phyloP scores from a whole-genome alignment of 2,888 invertebrate species.

The Netelia virgata region DNA sequence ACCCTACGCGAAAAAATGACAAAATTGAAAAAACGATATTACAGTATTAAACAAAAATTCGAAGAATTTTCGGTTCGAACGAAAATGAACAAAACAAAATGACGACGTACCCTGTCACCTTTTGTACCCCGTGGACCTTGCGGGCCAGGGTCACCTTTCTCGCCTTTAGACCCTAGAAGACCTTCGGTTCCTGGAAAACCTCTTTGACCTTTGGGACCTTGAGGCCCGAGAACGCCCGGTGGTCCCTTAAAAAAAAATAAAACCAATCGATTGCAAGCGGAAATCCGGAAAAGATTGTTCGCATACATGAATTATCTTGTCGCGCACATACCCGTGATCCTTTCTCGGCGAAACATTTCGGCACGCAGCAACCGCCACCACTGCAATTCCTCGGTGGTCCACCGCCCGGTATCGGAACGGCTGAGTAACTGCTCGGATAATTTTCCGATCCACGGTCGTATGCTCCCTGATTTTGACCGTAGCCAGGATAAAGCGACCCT shows the following conservation, averaged over 20 bases:
- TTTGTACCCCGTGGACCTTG: slow-evolving; percentile 93
- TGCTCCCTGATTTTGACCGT: slow-evolving; percentile 48
- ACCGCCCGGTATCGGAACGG: slow-evolving; percentile 85
- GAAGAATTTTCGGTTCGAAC: neutral
- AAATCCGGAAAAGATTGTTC: neutral
- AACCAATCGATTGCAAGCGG: slow-evolving; percentile 23
- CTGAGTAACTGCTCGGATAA: slow-evolving; percentile 85
- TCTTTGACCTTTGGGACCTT: slow-evolving; percentile 91
- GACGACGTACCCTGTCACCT: slow-evolving; percentile 89
- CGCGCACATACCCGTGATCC: slow-evolving; percentile 89
- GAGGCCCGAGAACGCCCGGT: slow-evolving; percentile 90
- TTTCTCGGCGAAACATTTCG: slow-evolving; percentile 96
- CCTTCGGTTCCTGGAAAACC: slow-evolving; percentile 95
- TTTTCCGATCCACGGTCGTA: slow-evolving; percentile 65
- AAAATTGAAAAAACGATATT: neutral
- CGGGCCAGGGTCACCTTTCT: slow-evolving; percentile 94
- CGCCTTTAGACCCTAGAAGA: slow-evolving; percentile 94
- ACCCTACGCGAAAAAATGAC: slow-evolving; percentile 86
- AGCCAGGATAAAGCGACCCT: slow-evolving; percentile 45
- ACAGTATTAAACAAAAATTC: neutral
- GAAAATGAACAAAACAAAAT: neutral
- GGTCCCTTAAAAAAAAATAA: slow-evolving; percentile 87
- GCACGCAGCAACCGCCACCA: slow-evolving; percentile 90
- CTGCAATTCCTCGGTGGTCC: slow-evolving; percentile 87
- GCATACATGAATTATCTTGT: neutral